Evolutionary conservation across 2,888 invertebrate species (phyloP).

Genomic region (Dilophus febrilis): DNA sequence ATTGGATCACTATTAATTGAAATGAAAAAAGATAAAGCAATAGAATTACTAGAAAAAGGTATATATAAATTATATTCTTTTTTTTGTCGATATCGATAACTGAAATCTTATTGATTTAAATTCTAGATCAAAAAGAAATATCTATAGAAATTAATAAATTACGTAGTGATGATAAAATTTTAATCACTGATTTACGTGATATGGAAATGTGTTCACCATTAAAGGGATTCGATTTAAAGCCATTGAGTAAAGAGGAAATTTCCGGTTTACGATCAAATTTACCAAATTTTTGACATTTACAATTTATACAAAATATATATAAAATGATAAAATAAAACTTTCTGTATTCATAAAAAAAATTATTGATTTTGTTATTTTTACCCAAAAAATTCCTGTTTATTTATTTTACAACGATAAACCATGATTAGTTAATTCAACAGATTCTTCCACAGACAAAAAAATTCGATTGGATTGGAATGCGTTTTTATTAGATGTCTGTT

Average conservation of each 20-base stretch:
- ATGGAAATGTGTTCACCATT: slow-evolving; percentile 23
- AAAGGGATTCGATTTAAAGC: slow-evolving; percentile 24
- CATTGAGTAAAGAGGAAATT: slow-evolving; percentile 23
- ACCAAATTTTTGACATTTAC: slow-evolving; percentile 11
- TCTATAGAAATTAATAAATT: slow-evolving; percentile 24
- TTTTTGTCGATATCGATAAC: neutral
- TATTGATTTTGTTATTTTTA: too few relatives aligned
- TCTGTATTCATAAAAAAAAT: too few relatives aligned
- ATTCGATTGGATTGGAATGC: too few relatives aligned
- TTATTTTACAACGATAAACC: too few relatives aligned
- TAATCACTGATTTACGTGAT: slow-evolving; percentile 26
- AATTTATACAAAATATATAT: too few relatives aligned
- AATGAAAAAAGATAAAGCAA: slow-evolving; percentile 18
- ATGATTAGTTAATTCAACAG: too few relatives aligned
- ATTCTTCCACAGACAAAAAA: too few relatives aligned
- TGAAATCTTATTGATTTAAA: too few relatives aligned
- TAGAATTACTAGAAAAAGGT: slow-evolving; percentile 25
- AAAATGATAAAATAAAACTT: too few relatives aligned
- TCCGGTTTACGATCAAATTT: slow-evolving; percentile 21
- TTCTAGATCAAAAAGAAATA: slow-evolving; percentile 24
- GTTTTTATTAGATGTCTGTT: too few relatives aligned
- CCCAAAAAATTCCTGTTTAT: too few relatives aligned
- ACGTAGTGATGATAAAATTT: slow-evolving; percentile 24
- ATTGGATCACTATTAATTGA: slow-evolving; percentile 27
- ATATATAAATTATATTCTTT: neutral